Evolutionary conservation across 2,888 invertebrate genomes (phyloP).

Genomic region (Amiota communis): DNA sequence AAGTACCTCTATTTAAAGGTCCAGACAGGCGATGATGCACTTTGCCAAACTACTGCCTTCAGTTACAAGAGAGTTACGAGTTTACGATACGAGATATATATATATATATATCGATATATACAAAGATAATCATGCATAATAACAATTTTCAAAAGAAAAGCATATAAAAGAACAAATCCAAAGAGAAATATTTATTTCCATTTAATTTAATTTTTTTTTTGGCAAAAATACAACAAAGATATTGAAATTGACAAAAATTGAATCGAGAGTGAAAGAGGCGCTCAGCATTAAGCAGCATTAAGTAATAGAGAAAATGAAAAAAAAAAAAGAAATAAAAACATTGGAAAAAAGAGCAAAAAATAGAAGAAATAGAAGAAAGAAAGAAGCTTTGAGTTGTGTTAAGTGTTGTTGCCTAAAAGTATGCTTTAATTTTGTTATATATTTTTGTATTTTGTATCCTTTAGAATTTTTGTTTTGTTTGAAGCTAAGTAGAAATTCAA

Average conservation of each 20-base stretch:
- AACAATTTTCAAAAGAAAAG: not conserved
- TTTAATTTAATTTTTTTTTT: not conserved
- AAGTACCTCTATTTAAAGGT: constrained; percentile 62
- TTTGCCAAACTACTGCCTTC: constrained; percentile 67
- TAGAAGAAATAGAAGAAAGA: not conserved
- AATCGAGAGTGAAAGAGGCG: too few species aligned
- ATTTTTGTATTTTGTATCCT: not conserved
- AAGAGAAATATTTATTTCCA: constrained; percentile 4
- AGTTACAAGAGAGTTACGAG: too few species aligned
- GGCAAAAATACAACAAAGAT: constrained; percentile 8
- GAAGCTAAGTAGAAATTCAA: constrained; percentile 39
- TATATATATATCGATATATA: too few species aligned
- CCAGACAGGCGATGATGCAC: constrained; percentile 67
- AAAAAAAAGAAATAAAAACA: too few species aligned
- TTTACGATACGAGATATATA: too few species aligned
- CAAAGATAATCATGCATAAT: too few species aligned
- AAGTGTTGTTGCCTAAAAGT: constrained; percentile 40
- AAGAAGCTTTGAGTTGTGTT: not conserved
- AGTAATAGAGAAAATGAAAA: not conserved
- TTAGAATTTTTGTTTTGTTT: not conserved
- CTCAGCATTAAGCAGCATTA: too few species aligned
- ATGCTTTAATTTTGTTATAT: constrained; percentile 37
- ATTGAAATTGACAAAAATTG: too few species aligned
- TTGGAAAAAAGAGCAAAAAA: constrained; percentile 35
- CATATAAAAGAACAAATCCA: constrained; percentile 15